Conservation (phyloP, 1,140 invertebrate species). For the Palaemon carinicauda region DNA sequence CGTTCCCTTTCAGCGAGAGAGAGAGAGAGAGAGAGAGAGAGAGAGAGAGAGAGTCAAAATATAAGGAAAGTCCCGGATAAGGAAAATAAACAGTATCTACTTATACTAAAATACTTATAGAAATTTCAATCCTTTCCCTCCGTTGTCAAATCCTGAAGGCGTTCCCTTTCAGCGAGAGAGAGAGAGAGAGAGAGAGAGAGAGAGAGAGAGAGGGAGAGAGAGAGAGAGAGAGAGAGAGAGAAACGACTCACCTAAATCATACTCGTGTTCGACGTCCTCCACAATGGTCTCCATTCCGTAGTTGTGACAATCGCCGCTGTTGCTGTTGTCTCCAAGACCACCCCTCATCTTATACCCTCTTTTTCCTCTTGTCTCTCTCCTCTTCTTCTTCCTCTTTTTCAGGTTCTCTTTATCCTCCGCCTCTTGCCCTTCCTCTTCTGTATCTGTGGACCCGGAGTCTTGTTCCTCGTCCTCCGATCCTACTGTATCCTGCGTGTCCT, state of each 20-base stretch:
- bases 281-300: slow-evolving; percentile 72
- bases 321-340: not conserved
- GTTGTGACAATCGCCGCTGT: slow-evolving; percentile 9
- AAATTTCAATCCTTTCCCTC: no score
- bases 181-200: no score
- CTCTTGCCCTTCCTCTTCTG: not conserved
- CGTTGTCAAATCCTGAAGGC: no score
- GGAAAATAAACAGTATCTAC: no score
- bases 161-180: no score
- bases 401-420: not conserved
- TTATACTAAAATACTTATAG: no score
- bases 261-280: slow-evolving; percentile 73
- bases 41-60: not conserved
- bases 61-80: not conserved
- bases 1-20: no score
- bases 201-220: not conserved
- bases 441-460: not conserved
- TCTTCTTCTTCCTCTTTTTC: not conserved
- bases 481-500: not conserved
- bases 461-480: not conserved
- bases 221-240: not conserved
- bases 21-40: not conserved
- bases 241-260: slow-evolving; percentile 71
- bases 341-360: slow-evolving; percentile 20
- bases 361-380: not conserved